phyloP scores from a whole-genome alignment of 2,888 invertebrate species.

The Euphydryas editha region DNA sequence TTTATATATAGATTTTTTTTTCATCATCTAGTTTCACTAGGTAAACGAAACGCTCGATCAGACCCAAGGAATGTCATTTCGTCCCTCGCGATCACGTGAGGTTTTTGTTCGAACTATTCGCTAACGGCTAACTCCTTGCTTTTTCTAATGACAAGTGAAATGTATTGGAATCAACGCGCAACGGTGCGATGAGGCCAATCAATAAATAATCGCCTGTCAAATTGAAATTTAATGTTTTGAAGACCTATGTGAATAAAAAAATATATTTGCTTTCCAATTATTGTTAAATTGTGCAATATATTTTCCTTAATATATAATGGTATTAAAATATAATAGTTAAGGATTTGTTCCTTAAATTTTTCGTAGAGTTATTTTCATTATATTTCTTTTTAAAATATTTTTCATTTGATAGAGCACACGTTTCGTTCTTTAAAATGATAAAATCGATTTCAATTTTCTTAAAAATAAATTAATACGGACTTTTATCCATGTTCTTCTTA shows the following conservation, averaged over 20 bases:
- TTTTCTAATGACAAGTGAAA: slow-evolving; percentile 67
- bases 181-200: slow-evolving; percentile 12
- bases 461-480: background rate
- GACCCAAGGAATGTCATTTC: slow-evolving; percentile 65
- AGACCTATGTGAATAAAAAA: background rate
- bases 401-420: background rate
- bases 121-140: slow-evolving; percentile 54
- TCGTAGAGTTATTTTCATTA: too few species aligned
- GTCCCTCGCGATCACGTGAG: slow-evolving; percentile 47
- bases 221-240: slow-evolving; percentile 13
- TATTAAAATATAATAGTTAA: too few species aligned
- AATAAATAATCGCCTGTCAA: slow-evolving; percentile 21
- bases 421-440: background rate
- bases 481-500: background rate
- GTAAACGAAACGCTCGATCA: slow-evolving; percentile 60
- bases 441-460: background rate
- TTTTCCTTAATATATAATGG: background rate
- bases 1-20: background rate
- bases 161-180: background rate
- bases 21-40: slow-evolving; percentile 35
- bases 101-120: slow-evolving; percentile 50
- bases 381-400: background rate
- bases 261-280: background rate
- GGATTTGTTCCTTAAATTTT: too few species aligned
- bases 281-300: too few species aligned